A percentile compares a stretch with the other conserved stretches of the same genome.
Conservation (phyloP, 2,797 vertebrate genomes). For the Danio albolineatus region DNA sequence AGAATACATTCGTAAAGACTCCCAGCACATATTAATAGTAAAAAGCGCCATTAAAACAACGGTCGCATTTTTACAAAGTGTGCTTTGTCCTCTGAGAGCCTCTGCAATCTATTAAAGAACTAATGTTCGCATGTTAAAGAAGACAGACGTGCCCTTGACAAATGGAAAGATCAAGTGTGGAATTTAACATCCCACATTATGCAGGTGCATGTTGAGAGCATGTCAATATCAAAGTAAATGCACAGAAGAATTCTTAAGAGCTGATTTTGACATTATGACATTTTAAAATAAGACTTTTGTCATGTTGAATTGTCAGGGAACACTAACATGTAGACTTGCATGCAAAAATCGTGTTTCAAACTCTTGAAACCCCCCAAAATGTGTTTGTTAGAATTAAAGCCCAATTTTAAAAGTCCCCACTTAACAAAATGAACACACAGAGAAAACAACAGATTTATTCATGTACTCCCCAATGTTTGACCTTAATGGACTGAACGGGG, state of each 20-base stretch:
- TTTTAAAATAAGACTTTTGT: too few species aligned
- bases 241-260: background rate
- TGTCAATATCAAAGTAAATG: background rate
- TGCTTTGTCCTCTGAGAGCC: constrained; percentile 30
- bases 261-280: constrained; percentile 7
- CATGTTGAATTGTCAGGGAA: too few species aligned
- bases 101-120: constrained; percentile 31
- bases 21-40: constrained; percentile 42
- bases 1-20: constrained; percentile 41
- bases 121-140: constrained; percentile 37
- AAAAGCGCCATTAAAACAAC: constrained; percentile 49
- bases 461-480: too few species aligned
- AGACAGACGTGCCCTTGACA: constrained; percentile 36
- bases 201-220: background rate
- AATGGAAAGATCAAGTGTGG: background rate
- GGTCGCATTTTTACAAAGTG: constrained; percentile 44
- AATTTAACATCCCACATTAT: constrained; percentile 8
- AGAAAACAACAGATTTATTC: too few species aligned
- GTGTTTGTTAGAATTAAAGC: too few species aligned
- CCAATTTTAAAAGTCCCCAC: too few species aligned
- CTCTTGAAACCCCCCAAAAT: too few species aligned
- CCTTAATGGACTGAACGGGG: too few species aligned
- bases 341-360: too few species aligned
- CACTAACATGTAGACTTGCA: too few species aligned
- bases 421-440: too few species aligned